A percentile compares a stretch with the other conserved stretches of the same genome.
Conservation (phyloP, 2,888 invertebrate species). For the Caenorhabditis wallacei region DNA sequence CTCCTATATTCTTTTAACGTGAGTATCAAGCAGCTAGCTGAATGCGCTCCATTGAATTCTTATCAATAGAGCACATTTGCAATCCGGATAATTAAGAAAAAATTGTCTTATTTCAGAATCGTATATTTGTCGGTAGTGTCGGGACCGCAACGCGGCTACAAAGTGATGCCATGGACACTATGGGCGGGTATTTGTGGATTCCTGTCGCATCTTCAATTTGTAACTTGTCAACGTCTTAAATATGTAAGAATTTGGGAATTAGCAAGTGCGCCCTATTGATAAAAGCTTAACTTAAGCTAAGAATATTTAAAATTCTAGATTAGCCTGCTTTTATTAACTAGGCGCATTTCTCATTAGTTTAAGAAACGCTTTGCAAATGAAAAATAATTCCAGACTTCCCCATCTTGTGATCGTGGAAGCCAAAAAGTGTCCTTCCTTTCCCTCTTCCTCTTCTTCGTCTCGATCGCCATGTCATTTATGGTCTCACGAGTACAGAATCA, state of each 20-base stretch:
- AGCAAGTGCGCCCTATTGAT: too few species aligned
- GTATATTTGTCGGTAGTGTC: constrained; percentile 72
- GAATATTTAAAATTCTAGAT: not conserved
- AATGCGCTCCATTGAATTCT: too few species aligned
- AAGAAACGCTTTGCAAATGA: not conserved
- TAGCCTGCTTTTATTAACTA: too few species aligned
- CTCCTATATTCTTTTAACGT: constrained; percentile 64
- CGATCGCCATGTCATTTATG: constrained; percentile 48
- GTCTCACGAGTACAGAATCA: constrained; percentile 48
- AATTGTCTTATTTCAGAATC: constrained; percentile 31
- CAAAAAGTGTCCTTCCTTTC: constrained; percentile 58
- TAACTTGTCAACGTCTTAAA: constrained; percentile 71
- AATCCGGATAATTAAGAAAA: too few species aligned
- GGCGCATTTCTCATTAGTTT: too few species aligned
- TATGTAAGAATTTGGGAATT: too few species aligned
- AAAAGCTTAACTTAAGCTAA: too few species aligned
- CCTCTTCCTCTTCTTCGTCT: constrained; percentile 44
- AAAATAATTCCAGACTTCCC: constrained; percentile 43
- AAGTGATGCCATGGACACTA: constrained; percentile 69
- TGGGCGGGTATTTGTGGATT: constrained; percentile 71
- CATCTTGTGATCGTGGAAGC: constrained; percentile 52
- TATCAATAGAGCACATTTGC: too few species aligned
- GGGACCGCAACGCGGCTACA: constrained; percentile 64
- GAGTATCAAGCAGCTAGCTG: not conserved
- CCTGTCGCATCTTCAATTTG: constrained; percentile 68